Evolutionary conservation across 2,797 vertebrate species (phyloP), one percentile per base, ranked within the genome.

Genomic region (Eurystomus glaucurus): DNA sequence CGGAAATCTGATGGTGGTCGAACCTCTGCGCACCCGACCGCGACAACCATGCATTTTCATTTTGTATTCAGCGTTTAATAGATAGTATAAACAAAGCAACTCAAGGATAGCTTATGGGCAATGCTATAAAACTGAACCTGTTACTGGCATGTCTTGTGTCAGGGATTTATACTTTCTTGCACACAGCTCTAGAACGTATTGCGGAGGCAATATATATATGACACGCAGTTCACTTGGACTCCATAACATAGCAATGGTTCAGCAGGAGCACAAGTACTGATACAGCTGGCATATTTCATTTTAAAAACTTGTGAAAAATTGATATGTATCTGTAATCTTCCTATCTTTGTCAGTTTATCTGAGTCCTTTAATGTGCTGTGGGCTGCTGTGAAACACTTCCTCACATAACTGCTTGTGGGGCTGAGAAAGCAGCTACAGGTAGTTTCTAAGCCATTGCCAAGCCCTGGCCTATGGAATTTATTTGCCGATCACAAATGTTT

Each of bases 221-320:
- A 45, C 15, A 50, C 3, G 0, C n/a, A n/a, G 16, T 71, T 66
- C 64, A 48, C 29, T 31, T 37, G 54, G 41, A 51, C 41, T 83
- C 75, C 52, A 58, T 5, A 4, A 58, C 35, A 76, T 0, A 62
- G 35, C n/a, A 46, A 17, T 11, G 41, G 50, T 75, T 88, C 57
- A 70, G 50, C 5, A 3, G 29, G 11, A 78, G 61, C 72, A 75
- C 28, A 57, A 70, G 18, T 14, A 78, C 41, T 65, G 79, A 81
- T 33, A 71, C 6, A 69, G 23, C 0, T 64, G 35, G 20, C 6
- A 3, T 43, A 69, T 16, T 57, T 88, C 41, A 74, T 41, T 90
- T 17, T 48, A 46, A 90, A 95, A 86, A 91, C 54, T 41, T 64
- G 31, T 81, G 74, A 92, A 91, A 95, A 91, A 92, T 18, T 77